Evolutionary conservation across 2,797 vertebrate genomes (phyloP).

Genomic region (Spondyliosoma cantharus): DNA sequence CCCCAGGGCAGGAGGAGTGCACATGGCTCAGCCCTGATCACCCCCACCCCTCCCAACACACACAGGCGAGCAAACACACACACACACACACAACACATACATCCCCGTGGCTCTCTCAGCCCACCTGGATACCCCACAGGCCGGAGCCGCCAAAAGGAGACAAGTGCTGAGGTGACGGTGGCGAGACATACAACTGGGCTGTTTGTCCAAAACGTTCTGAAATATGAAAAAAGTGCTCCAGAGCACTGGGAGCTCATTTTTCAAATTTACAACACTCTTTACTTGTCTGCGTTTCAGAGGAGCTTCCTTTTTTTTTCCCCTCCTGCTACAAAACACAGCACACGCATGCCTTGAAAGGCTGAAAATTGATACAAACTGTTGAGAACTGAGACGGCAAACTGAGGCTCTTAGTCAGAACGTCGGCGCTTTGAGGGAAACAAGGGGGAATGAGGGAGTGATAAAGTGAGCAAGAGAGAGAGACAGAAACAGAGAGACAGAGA

Average conservation of each 20-base stretch:
- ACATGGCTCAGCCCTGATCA: constrained; percentile 67
- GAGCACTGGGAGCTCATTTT: constrained; percentile 22
- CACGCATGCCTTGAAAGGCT: constrained; percentile 36
- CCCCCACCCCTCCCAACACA: constrained; percentile 14
- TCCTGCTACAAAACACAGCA: constrained; percentile 14
- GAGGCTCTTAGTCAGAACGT: constrained; percentile 46
- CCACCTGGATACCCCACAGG: constrained; percentile 73
- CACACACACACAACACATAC: constrained; percentile 6
- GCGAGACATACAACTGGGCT: constrained; percentile 34
- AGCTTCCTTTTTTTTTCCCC: constrained; percentile 8
- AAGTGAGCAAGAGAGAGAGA: constrained; percentile 53
- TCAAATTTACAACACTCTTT: constrained; percentile 32
- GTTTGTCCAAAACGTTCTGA: constrained; percentile 37
- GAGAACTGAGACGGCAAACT: constrained; percentile 53
- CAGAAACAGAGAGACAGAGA: constrained; percentile 43
- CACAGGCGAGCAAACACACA: background rate
- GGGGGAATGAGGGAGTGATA: constrained; percentile 59
- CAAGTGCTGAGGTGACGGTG: constrained; percentile 41
- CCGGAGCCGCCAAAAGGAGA: constrained; percentile 47
- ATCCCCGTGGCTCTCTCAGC: constrained; percentile 42
- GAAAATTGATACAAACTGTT: constrained; percentile 67
- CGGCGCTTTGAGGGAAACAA: constrained; percentile 59
- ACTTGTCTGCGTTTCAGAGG: background rate
- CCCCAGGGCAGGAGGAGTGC: constrained; percentile 78
- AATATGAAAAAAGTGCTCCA: constrained; percentile 10